These are phyloP conservation scores for Tenthredo distinguenda DNA, from an alignment of 2,888 invertebrate genomes.

Conservation along the genomic window DNA sequence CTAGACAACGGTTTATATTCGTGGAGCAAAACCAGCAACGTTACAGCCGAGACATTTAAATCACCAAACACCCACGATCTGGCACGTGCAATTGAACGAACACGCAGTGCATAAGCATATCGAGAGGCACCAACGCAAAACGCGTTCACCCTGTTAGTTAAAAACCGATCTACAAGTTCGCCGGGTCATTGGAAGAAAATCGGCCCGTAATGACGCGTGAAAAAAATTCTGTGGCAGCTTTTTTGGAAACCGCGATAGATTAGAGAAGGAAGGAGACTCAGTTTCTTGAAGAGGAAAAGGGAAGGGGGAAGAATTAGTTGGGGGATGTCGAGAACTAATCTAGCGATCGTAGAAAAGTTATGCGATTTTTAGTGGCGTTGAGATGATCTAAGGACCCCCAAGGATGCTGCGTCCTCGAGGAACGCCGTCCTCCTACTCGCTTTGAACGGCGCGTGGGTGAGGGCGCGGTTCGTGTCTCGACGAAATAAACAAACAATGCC, in stretches of 20 bases:
- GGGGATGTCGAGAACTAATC: background rate
- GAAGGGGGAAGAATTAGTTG: background rate
- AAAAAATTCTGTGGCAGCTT: background rate
- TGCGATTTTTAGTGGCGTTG: background rate
- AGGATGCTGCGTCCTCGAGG: slow-evolving; percentile 29
- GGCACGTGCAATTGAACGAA: slow-evolving; percentile 62
- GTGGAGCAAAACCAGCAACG: slow-evolving; percentile 53
- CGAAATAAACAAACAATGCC: slow-evolving; percentile 51
- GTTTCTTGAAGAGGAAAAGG: no score
- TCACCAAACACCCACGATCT: slow-evolving; percentile 69
- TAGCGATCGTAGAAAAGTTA: background rate
- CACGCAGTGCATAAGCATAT: slow-evolving; percentile 52
- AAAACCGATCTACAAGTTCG: slow-evolving; percentile 24
- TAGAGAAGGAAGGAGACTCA: no score
- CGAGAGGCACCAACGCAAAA: slow-evolving; percentile 48
- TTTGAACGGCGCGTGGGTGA: slow-evolving; percentile 44
- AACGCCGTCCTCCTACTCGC: slow-evolving; percentile 44
- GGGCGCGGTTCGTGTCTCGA: slow-evolving; percentile 50
- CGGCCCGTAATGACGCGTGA: no score
- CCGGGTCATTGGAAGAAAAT: background rate
- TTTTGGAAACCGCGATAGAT: background rate
- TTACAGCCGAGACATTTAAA: slow-evolving; percentile 66
- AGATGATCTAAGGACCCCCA: slow-evolving; percentile 42
- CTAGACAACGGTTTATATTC: background rate
- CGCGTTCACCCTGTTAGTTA: slow-evolving; percentile 4